These are phyloP conservation scores for Heliconius sara DNA, from an alignment of 2,888 invertebrate genomes.

Conservation along the genomic window DNA sequence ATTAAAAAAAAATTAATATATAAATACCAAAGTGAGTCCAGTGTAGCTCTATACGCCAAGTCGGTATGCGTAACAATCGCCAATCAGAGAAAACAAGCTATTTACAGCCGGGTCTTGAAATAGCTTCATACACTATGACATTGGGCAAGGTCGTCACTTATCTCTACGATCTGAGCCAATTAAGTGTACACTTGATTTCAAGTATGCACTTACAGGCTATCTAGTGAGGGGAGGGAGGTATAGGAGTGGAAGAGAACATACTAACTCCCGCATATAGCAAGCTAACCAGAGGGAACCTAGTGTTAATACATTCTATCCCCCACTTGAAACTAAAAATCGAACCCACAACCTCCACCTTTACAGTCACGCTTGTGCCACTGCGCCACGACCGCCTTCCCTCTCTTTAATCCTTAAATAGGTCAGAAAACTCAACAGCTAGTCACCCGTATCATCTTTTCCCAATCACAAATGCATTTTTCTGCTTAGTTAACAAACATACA, in stretches of 20 bases:
- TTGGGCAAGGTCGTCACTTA: constrained; percentile 68
- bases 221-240: neutral
- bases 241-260: neutral
- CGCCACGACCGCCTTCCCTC: too few species aligned
- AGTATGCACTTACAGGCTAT: constrained; percentile 20
- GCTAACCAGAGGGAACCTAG: too few species aligned
- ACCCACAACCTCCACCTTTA: too few species aligned
- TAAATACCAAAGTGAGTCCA: neutral
- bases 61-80: constrained; percentile 41
- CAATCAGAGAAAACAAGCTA: constrained; percentile 51
- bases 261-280: neutral
- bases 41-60: constrained; percentile 30
- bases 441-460: too few species aligned
- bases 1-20: neutral
- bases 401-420: too few species aligned
- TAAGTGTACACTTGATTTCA: constrained; percentile 29
- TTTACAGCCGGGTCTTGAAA: constrained; percentile 67
- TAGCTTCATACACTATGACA: constrained; percentile 66
- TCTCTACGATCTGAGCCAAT: constrained; percentile 25
- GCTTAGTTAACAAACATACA: neutral
- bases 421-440: too few species aligned
- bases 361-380: too few species aligned
- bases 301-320: too few species aligned
- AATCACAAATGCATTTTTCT: too few species aligned
- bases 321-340: too few species aligned